These are phyloP conservation scores for Tarsius wallacei DNA, from an alignment of 2,797 vertebrate genomes.

Conservation along the genomic window DNA sequence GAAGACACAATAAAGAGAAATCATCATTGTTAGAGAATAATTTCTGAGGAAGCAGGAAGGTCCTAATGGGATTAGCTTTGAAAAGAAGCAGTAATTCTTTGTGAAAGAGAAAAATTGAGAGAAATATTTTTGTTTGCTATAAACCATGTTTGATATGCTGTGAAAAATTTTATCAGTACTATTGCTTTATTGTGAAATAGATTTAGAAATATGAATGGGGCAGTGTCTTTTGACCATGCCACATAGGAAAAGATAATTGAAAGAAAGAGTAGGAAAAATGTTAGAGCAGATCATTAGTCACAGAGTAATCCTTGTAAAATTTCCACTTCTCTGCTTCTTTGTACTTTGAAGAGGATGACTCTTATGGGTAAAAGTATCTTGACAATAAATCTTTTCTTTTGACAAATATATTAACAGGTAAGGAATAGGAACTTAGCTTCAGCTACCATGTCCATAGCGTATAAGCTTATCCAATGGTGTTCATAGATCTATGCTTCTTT, in stretches of 20 bases:
- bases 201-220: constrained; percentile 37
- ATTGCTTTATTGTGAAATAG: not conserved
- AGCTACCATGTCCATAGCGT: not conserved
- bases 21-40: not conserved
- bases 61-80: not conserved
- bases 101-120: not conserved
- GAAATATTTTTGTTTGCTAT: not conserved
- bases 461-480: not conserved
- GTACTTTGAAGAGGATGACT: constrained; percentile 20
- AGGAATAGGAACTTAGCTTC: not conserved
- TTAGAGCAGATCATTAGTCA: not conserved
- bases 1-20: not conserved
- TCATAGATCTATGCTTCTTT: not conserved
- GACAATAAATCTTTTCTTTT: not conserved
- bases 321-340: not conserved
- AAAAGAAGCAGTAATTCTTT: constrained; percentile 27
- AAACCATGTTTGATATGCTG: not conserved
- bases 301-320: not conserved
- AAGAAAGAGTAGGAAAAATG: not conserved
- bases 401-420: not conserved
- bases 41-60: not conserved
- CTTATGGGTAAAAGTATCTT: not conserved
- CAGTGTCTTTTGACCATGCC: not conserved
- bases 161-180: not conserved
- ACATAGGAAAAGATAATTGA: not conserved